Evolutionary conservation across 2,888 invertebrate genomes (phyloP), one percentile per base, ranked within the genome.

Genomic region (Agrotis puta): DNA sequence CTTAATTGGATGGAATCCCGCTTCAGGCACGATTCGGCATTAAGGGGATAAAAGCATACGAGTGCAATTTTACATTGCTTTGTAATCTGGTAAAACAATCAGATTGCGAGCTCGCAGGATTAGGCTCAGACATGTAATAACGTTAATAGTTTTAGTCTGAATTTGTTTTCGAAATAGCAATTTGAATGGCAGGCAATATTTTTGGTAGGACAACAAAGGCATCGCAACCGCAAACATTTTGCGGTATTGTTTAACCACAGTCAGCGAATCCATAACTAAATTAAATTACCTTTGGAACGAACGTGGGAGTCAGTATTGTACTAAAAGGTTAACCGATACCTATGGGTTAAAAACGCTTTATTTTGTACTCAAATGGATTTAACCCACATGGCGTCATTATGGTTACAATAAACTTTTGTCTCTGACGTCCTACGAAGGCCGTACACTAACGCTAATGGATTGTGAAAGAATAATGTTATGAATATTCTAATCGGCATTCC

Each of bases 401-500:
- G 54, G 59, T 63, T 61, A 76, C 83, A 85, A 88, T 86, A 84
- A 86, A 86, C 85, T 86, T 83, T 85, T 88, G 87, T 89, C 83
- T 86, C 74, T 68, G 81, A 81, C 80, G 76, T 74, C 70, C 80
- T 81, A 79, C 83, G 85, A 87, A 83, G 76, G 71, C 82, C 76
- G 79, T 84, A 84, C 82, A 85, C 84, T 84, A 87, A 88, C 87
- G 87, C 88, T 92, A 93, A 93, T 93, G 89, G 91, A 91, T 91
- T 86, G 88, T 88, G 88, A 91, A 91, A 91, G 90, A 93, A 90
- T 92, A 91, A 92, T 91, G 89, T 89, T 93, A 91, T 92, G 92
- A 93, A 94, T 94, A 94, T 93, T 93, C 92, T 92, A 93, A 94
- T 94, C 92, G 89, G 90, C 90, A 94, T 95, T 94, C 93, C 91